Evolutionary conservation across 2,113 vertebrate genomes (phyloP).

Genomic region (Ciconia boyciana): DNA sequence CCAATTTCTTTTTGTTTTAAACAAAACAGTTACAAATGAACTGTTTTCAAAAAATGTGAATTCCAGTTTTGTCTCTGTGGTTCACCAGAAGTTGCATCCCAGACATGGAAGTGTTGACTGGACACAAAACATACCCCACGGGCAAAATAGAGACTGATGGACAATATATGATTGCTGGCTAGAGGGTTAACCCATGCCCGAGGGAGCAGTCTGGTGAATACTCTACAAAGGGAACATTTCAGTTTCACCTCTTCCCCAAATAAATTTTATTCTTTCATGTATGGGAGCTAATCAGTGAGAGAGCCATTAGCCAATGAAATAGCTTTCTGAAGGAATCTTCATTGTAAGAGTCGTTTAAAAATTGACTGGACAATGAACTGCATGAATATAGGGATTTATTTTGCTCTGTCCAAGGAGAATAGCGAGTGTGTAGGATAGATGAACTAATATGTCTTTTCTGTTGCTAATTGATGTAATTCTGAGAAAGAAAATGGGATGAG

Average conservation of each 20-base stretch:
- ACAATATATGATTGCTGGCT: neutral
- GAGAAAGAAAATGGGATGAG: neutral
- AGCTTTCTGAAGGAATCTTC: neutral
- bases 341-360: neutral
- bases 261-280: neutral
- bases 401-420: neutral
- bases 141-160: neutral
- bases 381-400: neutral
- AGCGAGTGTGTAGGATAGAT: neutral
- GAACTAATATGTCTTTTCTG: slow-evolving; percentile 28
- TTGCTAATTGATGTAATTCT: slow-evolving; percentile 45
- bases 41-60: neutral
- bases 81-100: neutral
- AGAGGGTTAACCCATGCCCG: neutral
- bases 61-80: neutral
- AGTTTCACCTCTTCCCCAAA: neutral
- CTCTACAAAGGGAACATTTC: neutral
- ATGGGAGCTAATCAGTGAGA: neutral
- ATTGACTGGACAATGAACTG: neutral
- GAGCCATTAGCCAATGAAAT: neutral
- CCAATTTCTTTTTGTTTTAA: neutral
- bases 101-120: neutral
- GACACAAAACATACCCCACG: neutral
- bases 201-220: neutral
- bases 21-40: neutral